phyloP scores from a whole-genome alignment of 2,888 invertebrate species.

The Suillia variegata region DNA sequence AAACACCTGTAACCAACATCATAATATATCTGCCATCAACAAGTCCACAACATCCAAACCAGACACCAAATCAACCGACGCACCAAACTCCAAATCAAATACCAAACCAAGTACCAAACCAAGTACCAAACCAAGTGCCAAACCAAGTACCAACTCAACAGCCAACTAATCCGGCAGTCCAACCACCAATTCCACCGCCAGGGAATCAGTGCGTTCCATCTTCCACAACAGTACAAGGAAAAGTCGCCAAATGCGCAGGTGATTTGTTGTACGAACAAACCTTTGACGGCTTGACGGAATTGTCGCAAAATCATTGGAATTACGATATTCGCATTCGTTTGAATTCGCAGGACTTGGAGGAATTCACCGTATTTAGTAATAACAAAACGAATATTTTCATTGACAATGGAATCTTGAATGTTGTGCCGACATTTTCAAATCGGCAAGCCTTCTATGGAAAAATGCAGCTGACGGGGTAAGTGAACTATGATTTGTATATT shows the following conservation, averaged over 20 bases:
- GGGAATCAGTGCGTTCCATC: too few species aligned
- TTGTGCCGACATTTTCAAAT: constrained; percentile 46
- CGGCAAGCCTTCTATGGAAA: constrained; percentile 30
- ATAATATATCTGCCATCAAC: not conserved
- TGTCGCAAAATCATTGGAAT: constrained; percentile 62
- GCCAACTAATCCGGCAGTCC: too few species aligned
- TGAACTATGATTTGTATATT: not conserved
- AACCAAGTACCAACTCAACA: constrained; percentile 25
- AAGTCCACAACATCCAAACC: not conserved
- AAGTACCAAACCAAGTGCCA: not conserved
- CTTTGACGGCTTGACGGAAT: constrained; percentile 62
- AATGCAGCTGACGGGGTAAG: not conserved
- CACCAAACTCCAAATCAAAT: not conserved
- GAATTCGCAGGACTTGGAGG: constrained; percentile 55
- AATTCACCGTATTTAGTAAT: constrained; percentile 61
- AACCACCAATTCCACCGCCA: too few species aligned
- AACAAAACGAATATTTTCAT: constrained; percentile 43
- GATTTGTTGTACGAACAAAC: constrained; percentile 68
- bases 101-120: constrained; percentile 26
- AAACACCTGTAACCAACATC: not conserved
- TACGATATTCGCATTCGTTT: constrained; percentile 66
- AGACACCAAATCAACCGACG: not conserved
- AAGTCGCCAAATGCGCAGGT: constrained; percentile 57
- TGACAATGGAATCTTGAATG: constrained; percentile 42
- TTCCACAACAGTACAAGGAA: not conserved